Percentiles rank a stretch among this genome's conserved stretches.
phyloP scores from a whole-genome alignment of 2,888 invertebrate species.

The Rugalucina vietnamica region DNA sequence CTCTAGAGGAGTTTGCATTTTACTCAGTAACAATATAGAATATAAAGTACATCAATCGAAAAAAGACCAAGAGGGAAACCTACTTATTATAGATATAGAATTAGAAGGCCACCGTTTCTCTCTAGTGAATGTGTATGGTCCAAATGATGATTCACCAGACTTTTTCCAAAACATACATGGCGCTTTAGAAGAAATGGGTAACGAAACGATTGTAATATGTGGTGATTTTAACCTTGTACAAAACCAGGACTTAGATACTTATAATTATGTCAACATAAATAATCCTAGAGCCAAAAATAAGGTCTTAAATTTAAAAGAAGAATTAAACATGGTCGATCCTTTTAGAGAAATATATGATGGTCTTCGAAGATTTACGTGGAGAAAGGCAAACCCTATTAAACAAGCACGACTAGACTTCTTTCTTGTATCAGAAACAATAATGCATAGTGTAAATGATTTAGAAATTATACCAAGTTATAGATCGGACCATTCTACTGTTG shows the following conservation, averaged over 20 bases:
- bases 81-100: conserved; percentile 11
- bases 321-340: neutral
- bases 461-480: too few species aligned
- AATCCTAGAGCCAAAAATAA: conserved; percentile 7
- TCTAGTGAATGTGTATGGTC: conserved; percentile 3
- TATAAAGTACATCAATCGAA: conserved; percentile 4
- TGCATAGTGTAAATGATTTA: too few species aligned
- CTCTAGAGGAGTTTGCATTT: conserved; percentile 18
- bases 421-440: conserved; percentile 5
- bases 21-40: conserved; percentile 23
- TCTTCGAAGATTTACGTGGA: conserved; percentile 1
- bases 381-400: conserved; percentile 16
- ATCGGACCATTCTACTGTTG: too few species aligned
- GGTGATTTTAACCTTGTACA: conserved; percentile 24
- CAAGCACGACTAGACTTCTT: conserved; percentile 28
- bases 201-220: conserved; percentile 13
- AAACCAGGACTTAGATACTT: neutral
- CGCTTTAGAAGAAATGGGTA: conserved; percentile 15
- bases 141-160: conserved; percentile 13
- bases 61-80: conserved; percentile 6
- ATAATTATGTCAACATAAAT: conserved; percentile 12
- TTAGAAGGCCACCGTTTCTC: neutral
- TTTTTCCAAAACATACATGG: neutral
- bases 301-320: neutral
- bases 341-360: conserved; percentile 7